A percentile compares a stretch with the other conserved stretches of the same genome.
Conservation (phyloP, 1,140 invertebrate species). For the Chymomyza costata region DNA sequence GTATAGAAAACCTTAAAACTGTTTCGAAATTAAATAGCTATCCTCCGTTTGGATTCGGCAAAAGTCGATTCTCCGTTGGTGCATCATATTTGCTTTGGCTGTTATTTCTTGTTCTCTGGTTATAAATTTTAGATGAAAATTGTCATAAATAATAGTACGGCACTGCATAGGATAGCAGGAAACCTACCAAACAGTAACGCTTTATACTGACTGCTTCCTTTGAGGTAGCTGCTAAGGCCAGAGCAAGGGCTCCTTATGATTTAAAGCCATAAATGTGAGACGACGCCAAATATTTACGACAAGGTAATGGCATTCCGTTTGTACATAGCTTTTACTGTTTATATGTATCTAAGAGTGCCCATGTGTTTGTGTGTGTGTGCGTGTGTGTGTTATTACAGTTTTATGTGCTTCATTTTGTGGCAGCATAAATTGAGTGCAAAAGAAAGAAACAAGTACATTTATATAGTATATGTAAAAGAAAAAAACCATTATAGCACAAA, state of each 20-base stretch:
- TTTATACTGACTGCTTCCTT: conserved; percentile 14
- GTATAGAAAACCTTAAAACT: too few species aligned
- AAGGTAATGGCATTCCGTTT: conserved; percentile 58
- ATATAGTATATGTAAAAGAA: conserved; percentile 56
- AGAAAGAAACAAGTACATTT: conserved; percentile 18
- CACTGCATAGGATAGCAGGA: conserved; percentile 50
- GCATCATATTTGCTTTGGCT: conserved; percentile 43
- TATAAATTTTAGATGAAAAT: conserved; percentile 70
- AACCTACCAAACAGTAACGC: too few species aligned
- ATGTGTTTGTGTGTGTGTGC: conserved; percentile 1
- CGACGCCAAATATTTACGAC: conserved; percentile 60
- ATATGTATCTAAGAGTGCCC: too few species aligned
- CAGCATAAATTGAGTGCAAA: conserved; percentile 67
- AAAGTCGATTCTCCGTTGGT: conserved; percentile 21
- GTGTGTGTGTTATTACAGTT: conserved; percentile 32
- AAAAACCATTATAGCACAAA: conserved; percentile 21
- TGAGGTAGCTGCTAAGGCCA: conserved; percentile 9
- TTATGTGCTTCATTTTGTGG: conserved; percentile 63
- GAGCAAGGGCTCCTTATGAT: conserved; percentile 62
- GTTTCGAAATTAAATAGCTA: too few species aligned
- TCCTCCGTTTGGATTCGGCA: too few species aligned
- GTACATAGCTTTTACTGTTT: conserved; percentile 45
- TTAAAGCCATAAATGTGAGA: conserved; percentile 61
- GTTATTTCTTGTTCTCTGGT: conserved; percentile 57
- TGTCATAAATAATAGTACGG: conserved; percentile 67